These are phyloP conservation scores for Acrobasis consociella DNA, from an alignment of 2,888 invertebrate genomes.

Conservation along the genomic window DNA sequence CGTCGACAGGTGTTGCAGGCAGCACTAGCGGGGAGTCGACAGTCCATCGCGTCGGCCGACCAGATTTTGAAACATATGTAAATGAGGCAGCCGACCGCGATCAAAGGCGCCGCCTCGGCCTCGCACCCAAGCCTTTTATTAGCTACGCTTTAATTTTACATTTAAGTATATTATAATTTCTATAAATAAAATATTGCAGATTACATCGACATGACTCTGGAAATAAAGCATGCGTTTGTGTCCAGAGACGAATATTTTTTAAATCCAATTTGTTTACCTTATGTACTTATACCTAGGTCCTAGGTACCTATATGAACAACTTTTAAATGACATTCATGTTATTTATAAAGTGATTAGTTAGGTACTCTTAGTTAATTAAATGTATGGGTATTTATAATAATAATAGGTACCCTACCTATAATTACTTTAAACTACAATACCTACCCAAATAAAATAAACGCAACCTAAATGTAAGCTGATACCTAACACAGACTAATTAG, in stretches of 20 bases:
- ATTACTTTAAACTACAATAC: too few relatives aligned
- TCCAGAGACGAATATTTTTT: slow-evolving; percentile 21
- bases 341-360: too few relatives aligned
- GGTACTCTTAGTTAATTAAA: too few relatives aligned
- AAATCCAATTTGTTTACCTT: neutral
- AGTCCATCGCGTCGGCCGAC: slow-evolving; percentile 51
- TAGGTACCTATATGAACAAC: too few relatives aligned
- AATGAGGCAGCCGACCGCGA: slow-evolving; percentile 57
- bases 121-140: slow-evolving; percentile 62
- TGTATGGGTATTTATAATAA: too few relatives aligned
- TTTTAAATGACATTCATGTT: too few relatives aligned
- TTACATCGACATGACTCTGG: slow-evolving; percentile 33
- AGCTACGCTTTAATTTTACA: slow-evolving; percentile 61
- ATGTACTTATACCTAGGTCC: too few relatives aligned
- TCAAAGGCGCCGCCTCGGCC: slow-evolving; percentile 63
- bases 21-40: slow-evolving; percentile 56
- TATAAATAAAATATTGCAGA: slow-evolving; percentile 48
- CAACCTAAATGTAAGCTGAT: too few relatives aligned
- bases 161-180: slow-evolving; percentile 48
- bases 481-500: too few relatives aligned
- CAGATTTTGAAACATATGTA: slow-evolving; percentile 76
- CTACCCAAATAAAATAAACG: too few relatives aligned
- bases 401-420: too few relatives aligned
- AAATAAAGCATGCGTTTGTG: slow-evolving; percentile 23
- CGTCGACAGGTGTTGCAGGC: slow-evolving; percentile 53